Percentiles rank a stretch among this genome's conserved stretches.
Conservation (phyloP, 1,140 invertebrate genomes). For the Acromyrmex echinatior region DNA sequence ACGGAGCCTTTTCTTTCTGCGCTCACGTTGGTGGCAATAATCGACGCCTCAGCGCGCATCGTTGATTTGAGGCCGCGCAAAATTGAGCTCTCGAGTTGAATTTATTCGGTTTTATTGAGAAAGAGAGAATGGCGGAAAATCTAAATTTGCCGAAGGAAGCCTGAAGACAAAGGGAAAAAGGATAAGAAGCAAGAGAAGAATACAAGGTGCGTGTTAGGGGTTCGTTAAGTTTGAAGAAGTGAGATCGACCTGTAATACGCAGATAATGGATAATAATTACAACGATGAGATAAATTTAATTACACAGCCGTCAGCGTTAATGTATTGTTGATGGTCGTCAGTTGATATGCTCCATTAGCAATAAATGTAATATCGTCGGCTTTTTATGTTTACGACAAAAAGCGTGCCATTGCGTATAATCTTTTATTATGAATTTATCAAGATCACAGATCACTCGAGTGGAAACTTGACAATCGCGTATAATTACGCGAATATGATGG, state of each 20-base stretch:
- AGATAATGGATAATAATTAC: conserved; percentile 59
- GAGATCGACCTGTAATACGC: background rate
- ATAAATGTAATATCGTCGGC: conserved; percentile 36
- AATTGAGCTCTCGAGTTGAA: conserved; percentile 67
- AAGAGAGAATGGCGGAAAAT: conserved; percentile 56
- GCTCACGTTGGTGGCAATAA: conserved; percentile 65
- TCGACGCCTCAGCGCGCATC: conserved; percentile 49
- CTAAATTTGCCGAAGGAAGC: conserved; percentile 55
- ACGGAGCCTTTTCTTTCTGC: conserved; percentile 59
- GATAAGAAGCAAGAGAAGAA: background rate
- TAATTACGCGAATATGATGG: background rate
- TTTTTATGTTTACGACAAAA: background rate
- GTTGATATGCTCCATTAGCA: conserved; percentile 36
- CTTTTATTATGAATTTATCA: conserved; percentile 21
- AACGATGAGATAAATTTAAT: conserved; percentile 46
- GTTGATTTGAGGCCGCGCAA: conserved; percentile 65
- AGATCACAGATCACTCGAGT: background rate
- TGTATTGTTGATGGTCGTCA: conserved; percentile 14
- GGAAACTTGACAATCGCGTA: background rate
- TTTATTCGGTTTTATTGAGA: conserved; percentile 71
- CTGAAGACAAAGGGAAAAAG: too few relatives aligned
- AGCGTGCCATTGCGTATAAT: background rate
- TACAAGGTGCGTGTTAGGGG: background rate
- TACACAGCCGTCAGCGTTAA: conserved; percentile 1
- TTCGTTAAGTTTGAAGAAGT: background rate